These are phyloP conservation scores for Rhynchonycteris naso DNA, from an alignment of 2,797 vertebrate species.

Conservation along the genomic window DNA sequence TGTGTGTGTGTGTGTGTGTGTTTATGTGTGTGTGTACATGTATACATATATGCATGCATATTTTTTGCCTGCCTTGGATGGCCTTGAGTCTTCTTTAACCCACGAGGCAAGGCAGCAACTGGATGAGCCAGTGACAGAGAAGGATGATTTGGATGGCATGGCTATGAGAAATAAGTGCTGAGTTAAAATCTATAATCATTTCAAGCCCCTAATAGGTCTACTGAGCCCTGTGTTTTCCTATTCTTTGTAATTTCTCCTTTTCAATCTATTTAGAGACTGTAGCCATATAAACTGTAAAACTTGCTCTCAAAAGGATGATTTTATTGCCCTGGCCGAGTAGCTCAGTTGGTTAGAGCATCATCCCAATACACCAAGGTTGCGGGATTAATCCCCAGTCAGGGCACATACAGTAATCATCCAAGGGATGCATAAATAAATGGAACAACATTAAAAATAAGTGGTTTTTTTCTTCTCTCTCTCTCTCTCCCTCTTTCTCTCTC, in stretches of 20 bases:
- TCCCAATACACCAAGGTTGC: too few species aligned
- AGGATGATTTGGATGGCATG: neutral
- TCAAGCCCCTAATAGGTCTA: neutral
- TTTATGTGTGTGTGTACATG: too few species aligned
- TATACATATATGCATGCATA: neutral
- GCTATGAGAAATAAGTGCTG: neutral
- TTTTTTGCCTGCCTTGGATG: neutral
- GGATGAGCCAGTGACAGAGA: neutral
- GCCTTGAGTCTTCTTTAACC: neutral
- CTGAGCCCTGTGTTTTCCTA: neutral
- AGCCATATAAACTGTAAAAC: constrained; percentile 39
- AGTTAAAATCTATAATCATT: neutral
- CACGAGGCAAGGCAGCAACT: neutral
- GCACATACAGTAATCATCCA: too few species aligned
- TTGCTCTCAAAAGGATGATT: constrained; percentile 3
- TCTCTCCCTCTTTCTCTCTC: too few species aligned
- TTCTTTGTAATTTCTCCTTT: constrained; percentile 45
- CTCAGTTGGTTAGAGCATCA: too few species aligned
- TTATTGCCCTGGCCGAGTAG: too few species aligned
- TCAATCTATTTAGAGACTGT: constrained; percentile 12
- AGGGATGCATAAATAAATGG: too few species aligned
- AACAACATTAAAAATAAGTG: too few species aligned
- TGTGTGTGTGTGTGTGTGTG: neutral
- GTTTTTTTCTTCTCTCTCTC: too few species aligned
- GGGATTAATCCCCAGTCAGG: too few species aligned